Conservation (phyloP, 2,888 invertebrate species). For the Parnassius mnemosyne region DNA sequence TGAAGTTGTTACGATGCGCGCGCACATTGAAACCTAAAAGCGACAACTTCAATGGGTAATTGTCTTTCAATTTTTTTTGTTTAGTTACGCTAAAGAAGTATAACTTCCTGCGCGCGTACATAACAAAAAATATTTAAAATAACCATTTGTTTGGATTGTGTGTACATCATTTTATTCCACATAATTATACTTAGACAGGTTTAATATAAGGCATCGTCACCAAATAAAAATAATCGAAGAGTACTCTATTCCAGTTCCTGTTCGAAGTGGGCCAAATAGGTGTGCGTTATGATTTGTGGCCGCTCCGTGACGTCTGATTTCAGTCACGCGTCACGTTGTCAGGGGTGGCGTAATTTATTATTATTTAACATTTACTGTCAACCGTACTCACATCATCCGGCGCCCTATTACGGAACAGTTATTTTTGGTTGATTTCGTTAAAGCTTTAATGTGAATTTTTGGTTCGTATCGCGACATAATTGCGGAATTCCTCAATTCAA, state of each 20-base stretch:
- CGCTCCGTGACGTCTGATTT: constrained; percentile 68
- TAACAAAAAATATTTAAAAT: too few species aligned
- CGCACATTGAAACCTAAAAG: too few species aligned
- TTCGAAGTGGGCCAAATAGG: constrained; percentile 40
- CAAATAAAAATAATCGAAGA: neutral
- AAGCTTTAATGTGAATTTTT: constrained; percentile 13
- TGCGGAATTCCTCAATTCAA: too few species aligned
- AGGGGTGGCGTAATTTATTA: constrained; percentile 63
- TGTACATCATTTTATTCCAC: too few species aligned
- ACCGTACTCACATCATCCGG: constrained; percentile 38
- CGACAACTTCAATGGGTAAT: too few species aligned
- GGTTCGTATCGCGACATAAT: neutral
- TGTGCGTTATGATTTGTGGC: constrained; percentile 65
- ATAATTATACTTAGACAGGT: too few species aligned
- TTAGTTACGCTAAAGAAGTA: too few species aligned
- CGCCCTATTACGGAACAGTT: constrained; percentile 35
- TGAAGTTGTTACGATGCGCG: too few species aligned
- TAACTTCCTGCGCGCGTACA: too few species aligned
- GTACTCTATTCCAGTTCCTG: constrained; percentile 35
- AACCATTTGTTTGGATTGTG: too few species aligned
- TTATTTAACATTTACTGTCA: constrained; percentile 51
- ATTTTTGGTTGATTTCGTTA: constrained; percentile 39
- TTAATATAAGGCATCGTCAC: too few species aligned
- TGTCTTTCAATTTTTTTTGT: too few species aligned
- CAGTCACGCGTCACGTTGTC: constrained; percentile 65